phyloP scores from a whole-genome alignment of 2,888 invertebrate genomes.

The Pammene fasciana region DNA sequence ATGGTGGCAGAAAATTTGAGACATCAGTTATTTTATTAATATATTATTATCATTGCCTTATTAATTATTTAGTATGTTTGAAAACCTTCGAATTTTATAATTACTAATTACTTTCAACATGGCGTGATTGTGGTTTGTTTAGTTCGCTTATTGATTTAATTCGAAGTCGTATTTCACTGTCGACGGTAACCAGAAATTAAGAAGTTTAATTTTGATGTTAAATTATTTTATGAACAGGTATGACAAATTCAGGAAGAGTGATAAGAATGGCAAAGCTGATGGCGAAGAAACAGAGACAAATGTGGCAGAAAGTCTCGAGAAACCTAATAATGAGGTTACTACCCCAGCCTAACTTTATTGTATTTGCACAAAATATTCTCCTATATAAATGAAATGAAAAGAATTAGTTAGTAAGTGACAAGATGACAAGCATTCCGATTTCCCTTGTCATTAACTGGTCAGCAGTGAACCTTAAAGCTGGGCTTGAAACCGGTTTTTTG shows the following conservation, averaged over 20 bases:
- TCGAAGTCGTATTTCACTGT: not conserved
- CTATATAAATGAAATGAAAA: conserved; percentile 12
- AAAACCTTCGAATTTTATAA: no score
- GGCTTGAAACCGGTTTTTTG: no score
- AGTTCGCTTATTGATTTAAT: no score
- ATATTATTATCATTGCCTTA: no score
- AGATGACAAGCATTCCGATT: conserved; percentile 32
- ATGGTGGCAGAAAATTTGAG: no score
- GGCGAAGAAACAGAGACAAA: conserved; percentile 66
- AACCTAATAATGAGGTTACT: conserved; percentile 64
- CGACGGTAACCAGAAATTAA: conserved; percentile 1
- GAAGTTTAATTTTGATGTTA: conserved; percentile 27
- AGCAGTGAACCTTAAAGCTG: not conserved
- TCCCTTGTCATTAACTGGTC: conserved; percentile 25
- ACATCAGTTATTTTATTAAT: no score
- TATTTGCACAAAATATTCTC: not conserved
- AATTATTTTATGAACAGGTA: conserved; percentile 70
- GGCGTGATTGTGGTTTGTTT: no score
- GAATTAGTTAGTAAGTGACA: not conserved
- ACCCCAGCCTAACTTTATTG: conserved; percentile 56
- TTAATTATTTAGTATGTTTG: no score
- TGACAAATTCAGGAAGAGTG: conserved; percentile 86
- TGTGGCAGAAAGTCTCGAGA: conserved; percentile 66
- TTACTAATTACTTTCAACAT: no score
- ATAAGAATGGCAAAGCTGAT: conserved; percentile 81